phyloP scores from a whole-genome alignment of 2,888 invertebrate species.

The Drosophila recens region DNA sequence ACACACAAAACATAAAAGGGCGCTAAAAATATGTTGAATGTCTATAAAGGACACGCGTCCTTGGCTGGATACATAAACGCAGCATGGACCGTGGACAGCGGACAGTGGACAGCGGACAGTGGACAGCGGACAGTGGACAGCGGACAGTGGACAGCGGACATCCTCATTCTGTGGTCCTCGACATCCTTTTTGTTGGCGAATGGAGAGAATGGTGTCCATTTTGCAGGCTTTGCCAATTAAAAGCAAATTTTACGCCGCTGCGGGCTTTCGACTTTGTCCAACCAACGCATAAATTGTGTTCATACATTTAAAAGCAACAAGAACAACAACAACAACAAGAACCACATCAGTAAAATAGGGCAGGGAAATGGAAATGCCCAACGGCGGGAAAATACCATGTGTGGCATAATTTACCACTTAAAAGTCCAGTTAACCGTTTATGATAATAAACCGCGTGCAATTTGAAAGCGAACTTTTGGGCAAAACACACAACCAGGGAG shows the following conservation, averaged over 20 bases:
- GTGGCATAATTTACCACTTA: constrained; percentile 47
- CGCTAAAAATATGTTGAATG: constrained; percentile 63
- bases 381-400: constrained; percentile 30
- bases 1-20: constrained; percentile 32
- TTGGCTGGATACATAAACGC: constrained; percentile 38
- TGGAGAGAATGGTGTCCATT: constrained; percentile 34
- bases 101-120: no score
- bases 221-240: constrained; percentile 69
- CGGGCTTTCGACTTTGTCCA: constrained; percentile 42
- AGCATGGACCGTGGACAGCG: constrained; percentile 21
- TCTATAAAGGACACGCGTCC: constrained; percentile 55
- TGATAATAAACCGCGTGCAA: constrained; percentile 23
- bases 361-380: constrained; percentile 42
- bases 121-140: constrained; percentile 32
- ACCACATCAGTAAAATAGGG: not conserved
- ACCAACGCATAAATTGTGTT: constrained; percentile 49
- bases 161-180: not conserved
- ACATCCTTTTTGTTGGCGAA: constrained; percentile 15
- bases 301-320: constrained; percentile 47
- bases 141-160: constrained; percentile 39
- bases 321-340: constrained; percentile 5
- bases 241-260: constrained; percentile 64
- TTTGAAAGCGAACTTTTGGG: not conserved
- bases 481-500: not conserved
- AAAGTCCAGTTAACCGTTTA: constrained; percentile 41